These are phyloP conservation scores for Phylloscopus whistleri DNA, from an alignment of 2,113 vertebrate species.

Conservation along the genomic window DNA sequence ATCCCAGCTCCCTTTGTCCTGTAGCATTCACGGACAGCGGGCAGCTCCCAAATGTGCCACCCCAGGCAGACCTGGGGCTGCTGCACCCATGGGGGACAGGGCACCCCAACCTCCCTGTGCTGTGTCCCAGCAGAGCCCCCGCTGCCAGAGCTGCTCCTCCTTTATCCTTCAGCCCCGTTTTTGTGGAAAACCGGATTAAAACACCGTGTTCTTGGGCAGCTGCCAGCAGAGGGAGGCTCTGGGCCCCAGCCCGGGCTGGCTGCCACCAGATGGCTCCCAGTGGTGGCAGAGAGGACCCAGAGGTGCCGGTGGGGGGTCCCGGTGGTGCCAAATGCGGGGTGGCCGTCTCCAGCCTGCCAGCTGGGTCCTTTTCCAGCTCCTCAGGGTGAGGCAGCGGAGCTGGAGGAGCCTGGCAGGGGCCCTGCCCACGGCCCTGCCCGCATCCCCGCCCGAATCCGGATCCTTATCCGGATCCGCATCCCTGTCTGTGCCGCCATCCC, in stretches of 20 bases:
- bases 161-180: neutral
- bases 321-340: neutral
- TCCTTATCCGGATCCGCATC: neutral
- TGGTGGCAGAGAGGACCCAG: neutral
- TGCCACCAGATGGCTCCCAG: neutral
- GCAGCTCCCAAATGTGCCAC: neutral
- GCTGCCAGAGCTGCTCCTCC: neutral
- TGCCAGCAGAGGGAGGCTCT: neutral
- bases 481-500: neutral
- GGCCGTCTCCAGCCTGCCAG: neutral
- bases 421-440: neutral
- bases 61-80: accelerated
- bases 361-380: neutral
- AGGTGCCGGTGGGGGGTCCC: neutral
- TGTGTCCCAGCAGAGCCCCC: neutral
- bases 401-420: neutral
- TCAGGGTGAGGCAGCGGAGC: neutral
- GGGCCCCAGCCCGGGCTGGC: neutral
- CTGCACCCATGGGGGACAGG: neutral
- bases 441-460: neutral
- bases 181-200: neutral
- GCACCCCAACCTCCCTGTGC: neutral
- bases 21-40: accelerated
- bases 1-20: neutral
- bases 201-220: neutral